Base-by-base conservation (phyloP, 2,113 vertebrate species). In the Aptenodytes patagonicus region DNA sequence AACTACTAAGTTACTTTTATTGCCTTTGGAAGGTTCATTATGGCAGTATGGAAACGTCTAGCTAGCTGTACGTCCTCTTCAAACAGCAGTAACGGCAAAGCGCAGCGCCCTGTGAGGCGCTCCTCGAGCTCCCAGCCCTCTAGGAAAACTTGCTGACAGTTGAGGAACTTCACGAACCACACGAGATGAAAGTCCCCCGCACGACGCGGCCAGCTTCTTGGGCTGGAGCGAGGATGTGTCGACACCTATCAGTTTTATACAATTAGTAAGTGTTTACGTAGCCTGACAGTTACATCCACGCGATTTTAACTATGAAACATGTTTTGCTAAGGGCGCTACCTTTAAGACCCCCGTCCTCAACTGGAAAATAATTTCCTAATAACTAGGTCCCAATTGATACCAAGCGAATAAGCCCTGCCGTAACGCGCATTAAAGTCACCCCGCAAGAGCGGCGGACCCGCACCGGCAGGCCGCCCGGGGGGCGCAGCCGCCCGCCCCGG, bases 351-450 rank as follows among this genome's bases (percentile, higher is more conserved):
- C 24, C 6, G 7, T 64, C 32, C 68, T 22, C 58, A 15, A 3
- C 14, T 7, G 6, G 7, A 17, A 71, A 65, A 4, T 1, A 16
- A 17, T 15, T 51, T 29, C 38, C 70, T 11, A 19, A 29, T 8
- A 25, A 5, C 28, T 4, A 15, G 4, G 34, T 34, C 25, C 46
- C 10, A 2, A 36, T 1, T 1, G 34, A 21, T 2, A 10, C 2
- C 15, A 7, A 77, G 40, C 6, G 11, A 17, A n/a, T 3, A 34
- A 55, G 26, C n/a, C 34, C 36, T 18, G 52, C 38, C 77, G 1
- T 1, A 9, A 25, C 7, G 25, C 0, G 13, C 61, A 1, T 0
- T 20, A 6, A 8, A 44, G 18, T 0, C n/a, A 8, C 2, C 11
- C 46, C 32, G 6, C 69, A 21, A 3, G 17, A 16, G 52, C 36